Base-by-base conservation (phyloP, 2,797 vertebrate species). In the Catostomus latipinnis region DNA sequence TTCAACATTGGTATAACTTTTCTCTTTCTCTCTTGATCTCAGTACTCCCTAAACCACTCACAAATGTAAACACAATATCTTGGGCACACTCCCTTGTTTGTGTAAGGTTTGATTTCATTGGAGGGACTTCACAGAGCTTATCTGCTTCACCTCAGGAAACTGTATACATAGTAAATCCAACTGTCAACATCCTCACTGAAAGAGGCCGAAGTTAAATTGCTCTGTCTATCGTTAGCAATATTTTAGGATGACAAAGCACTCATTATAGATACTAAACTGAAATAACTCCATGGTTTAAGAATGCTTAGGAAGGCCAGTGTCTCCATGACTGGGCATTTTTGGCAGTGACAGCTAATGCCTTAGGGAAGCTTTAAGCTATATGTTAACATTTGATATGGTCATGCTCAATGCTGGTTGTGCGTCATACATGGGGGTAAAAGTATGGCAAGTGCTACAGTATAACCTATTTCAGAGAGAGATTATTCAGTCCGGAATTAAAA, bases 121-220 rank as follows among this genome's bases (percentile, higher is more conserved):
- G 53, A 34, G 13, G 14, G n/a, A 72, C 68, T 72, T 71, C 70
- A 74, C 7, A 73, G 57, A 73, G 56, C 18, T 78, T 74, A 78
- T 69, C 56, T 73, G 46, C 72, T 78, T 72, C 56, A 22, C 56
- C 13, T 48, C 6, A 8, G 45, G 52, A 74, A 77, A 77, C 57
- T 63, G 13, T 71, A 70, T 65, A 71, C 71, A 65, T 78, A 67
- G 70, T 70, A 69, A 60, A 71, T 11, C 58, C 45, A 73, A 78
- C 78, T 78, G 57, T 81, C 70, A 74, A 71, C 57, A 60, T 69
- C 57, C 18, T 74, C 34, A 57, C 6, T 54, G 34, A 34, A 34
- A 34, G 34, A 53, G 62, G 53, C 13, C 16, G 14, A 61, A 53
- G 49, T 57, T 66, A 46, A 66, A 54, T 69, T 14, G 52, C 16